Evolutionary conservation across 2,888 invertebrate species (phyloP).

Genomic region (Tiliacea aurago): DNA sequence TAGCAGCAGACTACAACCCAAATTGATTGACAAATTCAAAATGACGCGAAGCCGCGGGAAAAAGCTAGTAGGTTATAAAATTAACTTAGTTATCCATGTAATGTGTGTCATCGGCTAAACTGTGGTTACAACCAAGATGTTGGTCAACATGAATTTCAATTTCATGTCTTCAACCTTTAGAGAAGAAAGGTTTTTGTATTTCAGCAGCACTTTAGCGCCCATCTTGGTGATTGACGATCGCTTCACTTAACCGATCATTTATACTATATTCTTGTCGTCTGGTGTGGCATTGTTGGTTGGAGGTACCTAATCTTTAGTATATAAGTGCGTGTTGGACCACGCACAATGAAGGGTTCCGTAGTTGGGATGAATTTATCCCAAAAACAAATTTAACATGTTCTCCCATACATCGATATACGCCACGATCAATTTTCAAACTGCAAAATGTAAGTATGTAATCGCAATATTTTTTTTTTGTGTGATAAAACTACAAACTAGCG

Average conservation of each 20-base stretch:
- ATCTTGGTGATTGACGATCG: constrained; percentile 28
- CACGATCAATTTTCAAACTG: too few species aligned
- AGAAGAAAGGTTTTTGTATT: neutral
- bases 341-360: too few species aligned
- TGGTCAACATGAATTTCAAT: neutral
- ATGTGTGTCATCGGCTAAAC: constrained; percentile 8
- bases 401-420: too few species aligned
- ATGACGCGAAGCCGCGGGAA: too few species aligned
- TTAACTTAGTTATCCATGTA: neutral
- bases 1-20: too few species aligned
- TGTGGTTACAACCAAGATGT: neutral
- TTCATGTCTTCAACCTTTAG: neutral
- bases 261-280: neutral
- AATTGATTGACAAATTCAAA: too few species aligned
- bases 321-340: neutral
- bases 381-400: too few species aligned
- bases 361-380: too few species aligned
- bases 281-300: constrained; percentile 12
- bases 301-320: constrained; percentile 3
- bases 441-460: too few species aligned
- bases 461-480: too few species aligned
- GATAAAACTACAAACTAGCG: too few species aligned
- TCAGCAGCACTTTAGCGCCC: constrained; percentile 4
- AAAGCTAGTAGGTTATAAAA: too few species aligned
- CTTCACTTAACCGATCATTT: constrained; percentile 15